Conservation (phyloP, 2,113 vertebrate species). For the Fregata magnificens region DNA sequence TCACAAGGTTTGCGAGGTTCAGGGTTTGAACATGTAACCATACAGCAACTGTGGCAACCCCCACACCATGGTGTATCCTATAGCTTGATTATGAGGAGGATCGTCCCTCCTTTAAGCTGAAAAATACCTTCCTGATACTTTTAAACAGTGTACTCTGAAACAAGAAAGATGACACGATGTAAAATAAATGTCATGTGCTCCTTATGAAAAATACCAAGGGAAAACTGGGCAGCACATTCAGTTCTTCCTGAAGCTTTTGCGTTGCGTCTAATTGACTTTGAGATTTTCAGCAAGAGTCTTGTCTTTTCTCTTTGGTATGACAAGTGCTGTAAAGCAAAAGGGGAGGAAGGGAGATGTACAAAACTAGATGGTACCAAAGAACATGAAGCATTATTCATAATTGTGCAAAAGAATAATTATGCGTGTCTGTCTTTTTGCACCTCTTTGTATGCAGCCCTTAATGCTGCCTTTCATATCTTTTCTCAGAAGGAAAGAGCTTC, state of each 20-base stretch:
- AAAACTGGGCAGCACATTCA: not conserved
- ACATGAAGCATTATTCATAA: not conserved
- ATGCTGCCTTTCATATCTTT: not conserved
- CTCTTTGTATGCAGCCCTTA: constrained; percentile 15
- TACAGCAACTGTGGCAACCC: not conserved
- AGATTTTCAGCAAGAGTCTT: not conserved
- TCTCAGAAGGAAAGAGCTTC: not conserved
- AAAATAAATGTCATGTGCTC: not conserved
- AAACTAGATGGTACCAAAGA: not conserved
- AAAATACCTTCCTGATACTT: not conserved
- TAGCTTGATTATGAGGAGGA: not conserved
- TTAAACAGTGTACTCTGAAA: not conserved
- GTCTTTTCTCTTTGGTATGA: not conserved
- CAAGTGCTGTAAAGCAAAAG: not conserved
- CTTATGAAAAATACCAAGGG: not conserved
- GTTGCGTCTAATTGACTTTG: not conserved
- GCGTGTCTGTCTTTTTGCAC: not conserved
- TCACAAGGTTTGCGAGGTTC: not conserved
- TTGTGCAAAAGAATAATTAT: not conserved
- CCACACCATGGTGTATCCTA: not conserved
- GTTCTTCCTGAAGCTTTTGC: not conserved
- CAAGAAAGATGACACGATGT: not conserved
- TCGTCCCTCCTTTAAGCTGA: not conserved
- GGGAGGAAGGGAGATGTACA: not conserved
- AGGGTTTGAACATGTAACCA: not conserved